phyloP scores from a whole-genome alignment of 2,113 vertebrate species.

The Trachemys scripta region DNA sequence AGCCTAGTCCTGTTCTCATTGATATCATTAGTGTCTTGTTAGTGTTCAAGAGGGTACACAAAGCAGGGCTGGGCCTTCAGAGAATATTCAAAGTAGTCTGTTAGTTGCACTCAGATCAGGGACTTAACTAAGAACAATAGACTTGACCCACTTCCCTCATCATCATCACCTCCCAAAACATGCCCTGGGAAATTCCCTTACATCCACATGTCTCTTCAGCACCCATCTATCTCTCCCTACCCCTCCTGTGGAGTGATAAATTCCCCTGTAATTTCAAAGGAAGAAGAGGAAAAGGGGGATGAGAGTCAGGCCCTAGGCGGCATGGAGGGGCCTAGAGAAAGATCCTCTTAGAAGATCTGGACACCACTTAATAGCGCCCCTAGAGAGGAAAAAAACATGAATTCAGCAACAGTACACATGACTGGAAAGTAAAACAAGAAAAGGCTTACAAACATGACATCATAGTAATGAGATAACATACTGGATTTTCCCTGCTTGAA shows the following conservation, averaged over 20 bases:
- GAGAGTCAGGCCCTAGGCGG: conserved; percentile 61
- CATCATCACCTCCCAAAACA: neutral
- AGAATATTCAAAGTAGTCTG: neutral
- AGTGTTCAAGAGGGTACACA: neutral
- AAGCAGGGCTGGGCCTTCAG: neutral
- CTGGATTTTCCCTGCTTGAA: neutral
- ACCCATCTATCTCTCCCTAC: conserved; percentile 69
- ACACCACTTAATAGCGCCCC: neutral
- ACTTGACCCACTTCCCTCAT: neutral
- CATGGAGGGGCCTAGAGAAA: conserved; percentile 9
- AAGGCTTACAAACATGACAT: neutral
- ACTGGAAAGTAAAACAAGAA: neutral
- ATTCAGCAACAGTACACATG: neutral
- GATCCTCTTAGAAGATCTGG: neutral
- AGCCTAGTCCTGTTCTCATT: neutral
- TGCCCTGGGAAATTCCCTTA: conserved; percentile 57
- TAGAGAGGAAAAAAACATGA: neutral
- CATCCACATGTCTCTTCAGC: conserved; percentile 73
- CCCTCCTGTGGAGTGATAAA: conserved; percentile 73
- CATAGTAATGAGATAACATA: neutral
- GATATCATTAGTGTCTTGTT: neutral
- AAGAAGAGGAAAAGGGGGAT: conserved; percentile 76
- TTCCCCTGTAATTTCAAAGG: conserved; percentile 65
- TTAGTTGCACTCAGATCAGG: conserved; percentile 7
- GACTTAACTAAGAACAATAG: neutral